Percentiles rank a stretch among this genome's conserved stretches.
These are phyloP conservation scores for Taeniopygia guttata DNA, from an alignment of 2,797 vertebrate genomes.

Conservation along the genomic window DNA sequence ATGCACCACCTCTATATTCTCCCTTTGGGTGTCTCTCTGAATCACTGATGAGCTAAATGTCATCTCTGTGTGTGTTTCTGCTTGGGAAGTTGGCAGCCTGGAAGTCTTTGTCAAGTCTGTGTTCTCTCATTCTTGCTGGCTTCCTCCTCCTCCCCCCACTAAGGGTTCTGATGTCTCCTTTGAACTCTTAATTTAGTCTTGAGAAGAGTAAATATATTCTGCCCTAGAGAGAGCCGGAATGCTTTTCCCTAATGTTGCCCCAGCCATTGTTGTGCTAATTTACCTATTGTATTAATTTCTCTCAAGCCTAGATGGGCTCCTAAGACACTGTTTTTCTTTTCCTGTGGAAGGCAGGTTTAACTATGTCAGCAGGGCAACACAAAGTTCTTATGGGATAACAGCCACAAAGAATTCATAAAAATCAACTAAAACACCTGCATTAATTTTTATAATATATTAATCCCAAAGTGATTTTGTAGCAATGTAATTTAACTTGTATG, in stretches of 20 bases:
- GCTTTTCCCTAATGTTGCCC: not conserved
- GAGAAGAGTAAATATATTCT: not conserved
- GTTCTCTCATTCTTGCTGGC: not conserved
- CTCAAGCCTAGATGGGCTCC: not conserved
- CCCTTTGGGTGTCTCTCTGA: not conserved
- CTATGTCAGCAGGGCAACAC: not conserved
- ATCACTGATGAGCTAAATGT: not conserved
- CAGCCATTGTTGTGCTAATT: not conserved
- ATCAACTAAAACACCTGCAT: not conserved
- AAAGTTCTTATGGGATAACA: not conserved
- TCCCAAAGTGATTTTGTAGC: not conserved
- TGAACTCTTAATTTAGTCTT: not conserved
- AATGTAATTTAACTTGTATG: not conserved
- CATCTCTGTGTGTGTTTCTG: not conserved
- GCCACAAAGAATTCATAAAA: not conserved
- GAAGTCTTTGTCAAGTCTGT: not conserved
- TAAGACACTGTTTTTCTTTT: not conserved
- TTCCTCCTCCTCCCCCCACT: not conserved
- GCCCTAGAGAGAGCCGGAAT: not conserved
- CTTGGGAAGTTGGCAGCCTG: not conserved
- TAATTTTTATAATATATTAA: not conserved
- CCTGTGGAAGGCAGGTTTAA: not conserved
- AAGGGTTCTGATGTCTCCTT: not conserved
- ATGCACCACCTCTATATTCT: not conserved
- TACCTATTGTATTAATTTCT: not conserved